Base-by-base conservation (phyloP, 1,140 invertebrate species). In the Lasioglossum baleicum region DNA sequence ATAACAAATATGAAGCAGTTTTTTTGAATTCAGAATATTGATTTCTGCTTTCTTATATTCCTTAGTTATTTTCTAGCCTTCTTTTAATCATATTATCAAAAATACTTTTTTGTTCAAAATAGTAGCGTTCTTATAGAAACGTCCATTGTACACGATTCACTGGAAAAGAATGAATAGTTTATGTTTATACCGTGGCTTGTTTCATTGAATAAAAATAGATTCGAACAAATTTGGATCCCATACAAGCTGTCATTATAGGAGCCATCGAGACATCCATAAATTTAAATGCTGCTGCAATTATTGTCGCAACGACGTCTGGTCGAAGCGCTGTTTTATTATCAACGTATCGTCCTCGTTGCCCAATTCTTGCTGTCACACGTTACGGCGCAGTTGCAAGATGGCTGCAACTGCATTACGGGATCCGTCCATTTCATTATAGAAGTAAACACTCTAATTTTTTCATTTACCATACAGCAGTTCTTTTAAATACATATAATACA, bases 261-360 rank as follows among this genome's bases (percentile, higher is more conserved):
- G 96, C 96, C 42, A 97, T 98, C 0, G 95, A 97, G 84, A 96
- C 97, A 7, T 96, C 97, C 0, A 94, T 96, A 81, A 96, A 97
- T 86, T 95, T 95, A 75, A 94, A 96, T 87, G 97, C 97, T 0
- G 94, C 95, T 7, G 97, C 96, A 2, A 98, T 98, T 75, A 95
- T 98, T 63, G 95, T 97, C 40, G 94, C 98, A 20, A 98, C 98
- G 42, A 97, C 96, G 0, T 96, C 96, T 3, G 98, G 98, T 68
- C 94, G 95, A 73, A 95, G 96, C 2, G 96, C 97, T 2, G 95
- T 96, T 87, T 89, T 97, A 48, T 94, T 98, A 58, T 95, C 97
- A 2, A 96, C 96, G 81, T 98, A 97, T 90, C 93, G 96, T 75
- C 97, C 97, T 5, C 93, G 96, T 64, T 97, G 97, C 90, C 97